These are phyloP conservation scores for Crotalus horridus DNA, from an alignment of 2,113 vertebrate genomes.

Conservation along the genomic window DNA sequence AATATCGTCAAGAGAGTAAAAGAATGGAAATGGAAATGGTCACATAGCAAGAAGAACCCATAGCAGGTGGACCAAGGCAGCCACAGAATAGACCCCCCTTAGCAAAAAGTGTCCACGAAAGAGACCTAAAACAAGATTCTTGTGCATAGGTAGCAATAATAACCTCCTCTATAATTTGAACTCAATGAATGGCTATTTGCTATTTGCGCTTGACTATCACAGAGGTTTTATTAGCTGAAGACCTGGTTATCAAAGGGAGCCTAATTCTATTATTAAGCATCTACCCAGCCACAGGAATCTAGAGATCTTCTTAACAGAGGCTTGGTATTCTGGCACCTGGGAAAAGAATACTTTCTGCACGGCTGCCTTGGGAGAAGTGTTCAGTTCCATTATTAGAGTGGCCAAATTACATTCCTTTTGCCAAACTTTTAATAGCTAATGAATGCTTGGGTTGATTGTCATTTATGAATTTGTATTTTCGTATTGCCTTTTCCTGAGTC, in stretches of 20 bases:
- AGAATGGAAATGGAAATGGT: too few species aligned
- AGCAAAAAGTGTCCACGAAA: too few species aligned
- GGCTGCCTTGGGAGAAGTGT: not conserved
- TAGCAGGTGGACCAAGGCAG: too few species aligned
- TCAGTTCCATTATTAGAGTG: not conserved
- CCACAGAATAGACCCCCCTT: too few species aligned
- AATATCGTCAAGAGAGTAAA: too few species aligned
- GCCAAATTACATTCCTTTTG: not conserved
- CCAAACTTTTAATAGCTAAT: not conserved
- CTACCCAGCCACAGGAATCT: not conserved
- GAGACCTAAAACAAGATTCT: too few species aligned
- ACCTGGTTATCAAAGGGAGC: not conserved
- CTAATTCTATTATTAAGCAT: not conserved
- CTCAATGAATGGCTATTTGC: too few species aligned
- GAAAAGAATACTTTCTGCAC: not conserved
- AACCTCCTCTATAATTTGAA: too few species aligned
- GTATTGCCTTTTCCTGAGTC: not conserved
- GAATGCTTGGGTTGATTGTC: not conserved
- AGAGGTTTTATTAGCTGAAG: not conserved
- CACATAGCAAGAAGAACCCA: too few species aligned
- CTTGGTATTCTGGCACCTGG: not conserved
- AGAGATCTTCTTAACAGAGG: not conserved
- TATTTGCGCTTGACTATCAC: too few species aligned
- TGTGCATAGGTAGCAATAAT: too few species aligned
- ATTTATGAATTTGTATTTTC: not conserved